Evolutionary conservation across 2,888 invertebrate species (phyloP).

Genomic region (Oscheius onirici): DNA sequence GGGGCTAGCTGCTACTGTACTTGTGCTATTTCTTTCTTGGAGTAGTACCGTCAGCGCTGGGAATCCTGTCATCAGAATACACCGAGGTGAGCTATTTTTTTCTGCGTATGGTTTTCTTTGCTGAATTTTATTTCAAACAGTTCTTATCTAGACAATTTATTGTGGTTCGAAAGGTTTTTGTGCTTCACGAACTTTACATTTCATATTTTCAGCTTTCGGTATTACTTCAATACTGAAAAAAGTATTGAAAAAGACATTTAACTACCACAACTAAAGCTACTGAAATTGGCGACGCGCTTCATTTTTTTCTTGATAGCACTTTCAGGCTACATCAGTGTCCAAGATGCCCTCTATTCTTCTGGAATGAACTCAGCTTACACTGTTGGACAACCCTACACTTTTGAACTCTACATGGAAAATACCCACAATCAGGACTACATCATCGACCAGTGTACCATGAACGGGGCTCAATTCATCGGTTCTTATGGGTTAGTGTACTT

Average conservation of each 20-base stretch:
- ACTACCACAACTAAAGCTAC: too few species aligned
- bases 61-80: background rate
- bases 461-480: slow-evolving; percentile 52
- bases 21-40: background rate
- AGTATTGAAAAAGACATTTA: too few species aligned
- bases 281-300: too few species aligned
- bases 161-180: too few species aligned
- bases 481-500: slow-evolving; percentile 51
- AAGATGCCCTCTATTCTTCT: slow-evolving; percentile 3
- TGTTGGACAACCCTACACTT: slow-evolving; percentile 54
- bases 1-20: background rate
- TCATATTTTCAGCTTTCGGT: too few species aligned
- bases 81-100: background rate
- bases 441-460: slow-evolving; percentile 56
- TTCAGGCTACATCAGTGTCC: slow-evolving; percentile 36
- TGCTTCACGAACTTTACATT: too few species aligned
- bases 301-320: background rate
- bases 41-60: background rate
- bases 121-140: too few species aligned
- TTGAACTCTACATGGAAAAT: slow-evolving; percentile 59
- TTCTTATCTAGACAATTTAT: too few species aligned
- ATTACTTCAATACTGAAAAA: too few species aligned
- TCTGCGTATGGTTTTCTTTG: background rate
- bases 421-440: slow-evolving; percentile 56
- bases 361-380: slow-evolving; percentile 24